Evolutionary conservation across 2,113 vertebrate species (phyloP).

Genomic region (Oophaga pumilio): DNA sequence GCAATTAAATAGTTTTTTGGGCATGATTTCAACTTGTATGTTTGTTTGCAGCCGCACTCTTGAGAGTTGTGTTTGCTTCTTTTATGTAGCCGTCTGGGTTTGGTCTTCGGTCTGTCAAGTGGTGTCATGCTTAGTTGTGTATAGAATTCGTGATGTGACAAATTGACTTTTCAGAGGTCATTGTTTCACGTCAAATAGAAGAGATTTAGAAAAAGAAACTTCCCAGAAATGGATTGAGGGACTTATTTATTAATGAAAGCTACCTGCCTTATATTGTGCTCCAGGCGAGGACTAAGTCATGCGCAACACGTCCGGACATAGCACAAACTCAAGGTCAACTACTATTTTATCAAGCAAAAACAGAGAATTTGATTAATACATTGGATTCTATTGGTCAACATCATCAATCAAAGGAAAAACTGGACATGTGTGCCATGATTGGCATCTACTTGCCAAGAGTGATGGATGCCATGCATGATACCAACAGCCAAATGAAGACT

Average conservation of each 20-base stretch:
- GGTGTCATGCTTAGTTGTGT: constrained; percentile 2
- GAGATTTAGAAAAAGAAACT: not conserved
- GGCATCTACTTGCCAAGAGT: not conserved
- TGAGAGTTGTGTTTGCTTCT: constrained; percentile 36
- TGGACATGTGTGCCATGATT: not conserved
- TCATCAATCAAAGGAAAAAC: not conserved
- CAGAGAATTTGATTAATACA: not conserved
- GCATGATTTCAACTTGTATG: not conserved
- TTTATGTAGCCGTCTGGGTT: not conserved
- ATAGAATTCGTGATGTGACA: constrained; percentile 37
- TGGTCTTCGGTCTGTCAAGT: constrained; percentile 13
- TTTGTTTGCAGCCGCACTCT: constrained; percentile 33
- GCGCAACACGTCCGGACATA: not conserved
- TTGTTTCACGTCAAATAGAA: not conserved
- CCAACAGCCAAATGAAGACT: not conserved
- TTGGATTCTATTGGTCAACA: not conserved
- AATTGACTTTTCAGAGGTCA: constrained; percentile 25
- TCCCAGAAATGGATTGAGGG: not conserved
- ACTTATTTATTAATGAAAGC: not conserved
- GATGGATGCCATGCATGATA: not conserved
- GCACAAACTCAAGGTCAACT: not conserved
- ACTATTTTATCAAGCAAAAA: not conserved
- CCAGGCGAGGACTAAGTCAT: not conserved
- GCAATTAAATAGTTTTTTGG: constrained; percentile 46
- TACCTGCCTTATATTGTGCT: not conserved